Conservation (phyloP, 2,113 vertebrate species). For the Rattus rattus region DNA sequence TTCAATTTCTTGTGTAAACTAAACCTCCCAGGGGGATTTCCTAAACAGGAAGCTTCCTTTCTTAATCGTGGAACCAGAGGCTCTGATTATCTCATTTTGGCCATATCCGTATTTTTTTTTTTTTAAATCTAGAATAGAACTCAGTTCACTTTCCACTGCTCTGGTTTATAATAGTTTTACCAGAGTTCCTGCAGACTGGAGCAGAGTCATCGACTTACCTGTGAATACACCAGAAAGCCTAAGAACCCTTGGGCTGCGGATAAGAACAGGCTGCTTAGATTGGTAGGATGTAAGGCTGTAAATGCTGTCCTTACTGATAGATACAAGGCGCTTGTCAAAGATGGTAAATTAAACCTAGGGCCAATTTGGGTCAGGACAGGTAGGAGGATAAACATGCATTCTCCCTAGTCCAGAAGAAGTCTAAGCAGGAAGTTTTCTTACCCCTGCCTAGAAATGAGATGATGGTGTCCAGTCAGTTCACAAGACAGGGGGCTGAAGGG, state of each 20-base stretch:
- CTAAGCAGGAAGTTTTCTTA: background rate
- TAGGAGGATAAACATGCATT: background rate
- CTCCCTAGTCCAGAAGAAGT: conserved; percentile 26
- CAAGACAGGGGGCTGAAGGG: background rate
- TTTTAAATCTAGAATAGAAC: conserved; percentile 47
- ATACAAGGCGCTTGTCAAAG: conserved; percentile 35
- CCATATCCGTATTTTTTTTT: background rate
- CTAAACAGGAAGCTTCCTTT: background rate
- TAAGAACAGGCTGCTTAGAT: conserved; percentile 55
- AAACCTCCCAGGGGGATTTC: background rate
- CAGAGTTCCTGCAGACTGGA: conserved; percentile 49
- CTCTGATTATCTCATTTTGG: background rate
- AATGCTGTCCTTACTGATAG: conserved; percentile 22
- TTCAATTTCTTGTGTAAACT: conserved; percentile 57
- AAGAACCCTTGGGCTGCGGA: background rate
- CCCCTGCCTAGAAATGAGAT: background rate
- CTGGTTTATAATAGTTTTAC: conserved; percentile 64
- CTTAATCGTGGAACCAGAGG: conserved; percentile 12
- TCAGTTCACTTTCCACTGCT: conserved; percentile 28
- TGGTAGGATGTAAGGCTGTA: conserved; percentile 29
- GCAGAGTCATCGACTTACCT: conserved; percentile 54
- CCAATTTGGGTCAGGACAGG: conserved; percentile 28
- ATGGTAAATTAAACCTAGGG: conserved; percentile 40
- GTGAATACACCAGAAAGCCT: background rate
- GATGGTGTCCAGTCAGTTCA: background rate